Conservation (phyloP, 64 coral and sea anemone species). For the Exaiptasia diaphana region DNA sequence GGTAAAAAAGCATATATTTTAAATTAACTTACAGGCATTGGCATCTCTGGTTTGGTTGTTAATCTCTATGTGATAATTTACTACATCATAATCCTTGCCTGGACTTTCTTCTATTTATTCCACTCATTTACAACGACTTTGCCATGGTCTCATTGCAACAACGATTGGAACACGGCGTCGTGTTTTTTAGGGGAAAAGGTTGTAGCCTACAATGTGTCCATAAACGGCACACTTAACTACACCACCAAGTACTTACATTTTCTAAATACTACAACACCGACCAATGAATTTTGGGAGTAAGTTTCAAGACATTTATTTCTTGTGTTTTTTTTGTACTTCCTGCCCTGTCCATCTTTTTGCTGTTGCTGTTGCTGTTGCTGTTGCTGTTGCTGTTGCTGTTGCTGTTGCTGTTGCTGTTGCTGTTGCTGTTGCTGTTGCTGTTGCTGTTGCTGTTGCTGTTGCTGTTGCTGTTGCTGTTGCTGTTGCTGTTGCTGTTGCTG, state of each 20-base stretch:
- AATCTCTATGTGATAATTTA: slow-evolving; percentile 74
- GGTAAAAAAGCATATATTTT: no score
- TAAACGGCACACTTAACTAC: background rate
- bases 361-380: no score
- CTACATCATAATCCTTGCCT: slow-evolving; percentile 71
- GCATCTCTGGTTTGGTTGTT: slow-evolving; percentile 61
- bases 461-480: no score
- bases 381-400: no score
- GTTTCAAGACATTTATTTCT: no score
- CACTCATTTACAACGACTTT: slow-evolving; percentile 61
- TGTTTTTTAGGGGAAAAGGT: slow-evolving; percentile 38
- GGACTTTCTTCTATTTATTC: slow-evolving; percentile 79
- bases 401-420: no score
- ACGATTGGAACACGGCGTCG: slow-evolving; percentile 68
- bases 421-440: no score
- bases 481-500: no score
- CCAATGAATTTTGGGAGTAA: slow-evolving; percentile 77
- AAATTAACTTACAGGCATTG: slow-evolving; percentile 75
- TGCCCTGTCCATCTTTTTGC: no score
- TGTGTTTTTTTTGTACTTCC: no score
- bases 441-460: no score
- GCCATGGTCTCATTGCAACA: slow-evolving; percentile 83
- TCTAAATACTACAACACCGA: slow-evolving; percentile 5
- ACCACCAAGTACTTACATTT: background rate
- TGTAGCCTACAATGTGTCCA: background rate